These are phyloP conservation scores for Anneissia japonica DNA, from an alignment of 35 echinoderm and acorn worm species.

Conservation along the genomic window DNA sequence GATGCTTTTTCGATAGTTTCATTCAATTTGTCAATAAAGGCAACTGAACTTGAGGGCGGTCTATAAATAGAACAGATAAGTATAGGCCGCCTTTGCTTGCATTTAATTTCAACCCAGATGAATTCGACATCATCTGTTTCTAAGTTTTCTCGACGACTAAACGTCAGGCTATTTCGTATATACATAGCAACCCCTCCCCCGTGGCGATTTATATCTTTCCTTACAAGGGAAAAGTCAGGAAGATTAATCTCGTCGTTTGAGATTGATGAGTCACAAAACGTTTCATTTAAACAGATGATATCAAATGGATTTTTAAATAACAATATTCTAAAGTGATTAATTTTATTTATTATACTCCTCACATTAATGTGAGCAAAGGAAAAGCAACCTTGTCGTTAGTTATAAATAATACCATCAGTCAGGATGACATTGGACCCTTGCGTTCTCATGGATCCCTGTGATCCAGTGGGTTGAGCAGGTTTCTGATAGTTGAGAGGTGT, in stretches of 20 bases:
- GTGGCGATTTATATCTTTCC: too few species aligned
- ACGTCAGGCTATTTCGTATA: background rate
- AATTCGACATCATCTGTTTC: constrained; percentile 23
- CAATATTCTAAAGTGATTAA: background rate
- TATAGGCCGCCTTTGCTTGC: background rate
- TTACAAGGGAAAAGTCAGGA: constrained; percentile 11
- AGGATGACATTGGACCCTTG: background rate
- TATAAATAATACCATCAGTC: background rate
- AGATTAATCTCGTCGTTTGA: constrained; percentile 7
- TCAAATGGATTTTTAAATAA: constrained; percentile 5
- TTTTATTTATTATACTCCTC: constrained; percentile 1
- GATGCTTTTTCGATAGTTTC: constrained; percentile 5
- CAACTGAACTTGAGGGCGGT: constrained; percentile 1
- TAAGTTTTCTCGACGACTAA: constrained; percentile 1
- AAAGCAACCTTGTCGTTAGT: background rate
- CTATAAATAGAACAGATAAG: constrained; percentile 29
- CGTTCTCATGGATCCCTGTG: too few species aligned
- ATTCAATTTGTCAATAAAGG: background rate
- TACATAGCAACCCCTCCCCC: constrained; percentile 27
- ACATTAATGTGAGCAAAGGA: constrained; percentile 15
- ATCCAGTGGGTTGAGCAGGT: constrained; percentile 11
- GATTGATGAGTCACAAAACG: constrained; percentile 7
- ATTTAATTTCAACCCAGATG: constrained; percentile 24
- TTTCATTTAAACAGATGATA: constrained; percentile 20
- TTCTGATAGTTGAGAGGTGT: background rate